Conservation (phyloP, 2,797 vertebrate genomes). For the Takifugu ocellatus region DNA sequence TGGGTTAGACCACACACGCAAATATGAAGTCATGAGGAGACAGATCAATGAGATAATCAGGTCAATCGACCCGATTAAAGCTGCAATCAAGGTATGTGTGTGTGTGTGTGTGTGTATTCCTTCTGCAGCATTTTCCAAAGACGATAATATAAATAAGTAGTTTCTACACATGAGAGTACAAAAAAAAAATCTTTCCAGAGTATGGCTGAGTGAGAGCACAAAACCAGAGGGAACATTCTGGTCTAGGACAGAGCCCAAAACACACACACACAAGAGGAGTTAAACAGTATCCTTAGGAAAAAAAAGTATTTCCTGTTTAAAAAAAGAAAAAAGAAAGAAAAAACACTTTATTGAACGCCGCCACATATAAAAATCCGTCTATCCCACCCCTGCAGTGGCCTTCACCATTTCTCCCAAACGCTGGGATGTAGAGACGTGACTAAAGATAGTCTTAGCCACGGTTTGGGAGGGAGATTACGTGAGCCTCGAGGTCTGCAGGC, state of each 20-base stretch:
- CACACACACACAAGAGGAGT: conserved; percentile 35
- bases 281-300: conserved; percentile 9
- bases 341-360: conserved; percentile 18
- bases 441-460: conserved; percentile 55
- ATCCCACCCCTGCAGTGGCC: conserved; percentile 1
- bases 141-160: neutral
- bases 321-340: conserved; percentile 15
- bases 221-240: conserved; percentile 55
- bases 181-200: conserved; percentile 26
- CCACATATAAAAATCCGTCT: conserved; percentile 11
- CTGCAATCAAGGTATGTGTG: neutral
- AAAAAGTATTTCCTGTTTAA: conserved; percentile 44
- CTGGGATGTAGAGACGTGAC: conserved; percentile 14
- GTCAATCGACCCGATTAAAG: neutral
- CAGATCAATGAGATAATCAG: conserved; percentile 1
- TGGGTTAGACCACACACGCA: conserved; percentile 24
- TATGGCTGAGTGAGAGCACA: conserved; percentile 23
- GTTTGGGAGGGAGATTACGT: conserved; percentile 46
- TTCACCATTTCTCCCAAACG: conserved; percentile 14
- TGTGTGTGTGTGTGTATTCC: neutral
- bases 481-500: conserved; percentile 49
- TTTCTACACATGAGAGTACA: no score
- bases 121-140: neutral
- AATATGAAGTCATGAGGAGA: conserved; percentile 25
- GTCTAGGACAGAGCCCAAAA: conserved; percentile 56